Percentiles rank a stretch among this genome's conserved stretches.
phyloP scores from a whole-genome alignment of 2,797 vertebrate genomes.

The Amblyopsis hoosieri region DNA sequence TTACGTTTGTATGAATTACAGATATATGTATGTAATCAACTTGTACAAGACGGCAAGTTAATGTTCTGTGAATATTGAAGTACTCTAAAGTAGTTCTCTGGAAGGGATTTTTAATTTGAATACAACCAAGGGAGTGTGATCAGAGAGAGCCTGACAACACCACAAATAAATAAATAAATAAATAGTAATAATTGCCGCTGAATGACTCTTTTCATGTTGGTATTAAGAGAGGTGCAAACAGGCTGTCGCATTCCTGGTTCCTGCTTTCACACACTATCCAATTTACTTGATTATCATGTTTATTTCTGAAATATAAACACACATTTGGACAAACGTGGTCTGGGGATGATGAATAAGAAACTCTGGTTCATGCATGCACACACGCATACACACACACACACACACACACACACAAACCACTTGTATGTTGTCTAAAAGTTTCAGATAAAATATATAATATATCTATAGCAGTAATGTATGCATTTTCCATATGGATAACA shows the following conservation, averaged over 20 bases:
- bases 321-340: neutral
- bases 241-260: neutral
- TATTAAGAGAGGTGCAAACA: too few relatives aligned
- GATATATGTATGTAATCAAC: conserved; percentile 14
- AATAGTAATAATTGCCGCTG: neutral
- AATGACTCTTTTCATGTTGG: neutral
- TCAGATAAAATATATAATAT: too few relatives aligned
- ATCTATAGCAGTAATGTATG: too few relatives aligned
- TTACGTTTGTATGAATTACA: conserved; percentile 3
- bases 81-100: conserved; percentile 9
- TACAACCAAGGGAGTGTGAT: neutral
- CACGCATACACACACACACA: too few relatives aligned
- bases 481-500: too few relatives aligned
- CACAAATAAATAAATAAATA: neutral
- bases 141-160: conserved; percentile 8
- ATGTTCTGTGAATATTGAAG: conserved; percentile 6
- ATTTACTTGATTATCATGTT: neutral
- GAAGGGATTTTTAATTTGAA: conserved; percentile 19
- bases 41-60: neutral
- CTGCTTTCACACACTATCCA: neutral
- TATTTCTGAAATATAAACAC: neutral
- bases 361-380: too few relatives aligned
- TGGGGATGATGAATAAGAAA: too few relatives aligned
- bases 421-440: too few relatives aligned
- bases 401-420: too few relatives aligned